Conservation (phyloP, 2,797 vertebrate genomes). For the Myotis findleyi region DNA sequence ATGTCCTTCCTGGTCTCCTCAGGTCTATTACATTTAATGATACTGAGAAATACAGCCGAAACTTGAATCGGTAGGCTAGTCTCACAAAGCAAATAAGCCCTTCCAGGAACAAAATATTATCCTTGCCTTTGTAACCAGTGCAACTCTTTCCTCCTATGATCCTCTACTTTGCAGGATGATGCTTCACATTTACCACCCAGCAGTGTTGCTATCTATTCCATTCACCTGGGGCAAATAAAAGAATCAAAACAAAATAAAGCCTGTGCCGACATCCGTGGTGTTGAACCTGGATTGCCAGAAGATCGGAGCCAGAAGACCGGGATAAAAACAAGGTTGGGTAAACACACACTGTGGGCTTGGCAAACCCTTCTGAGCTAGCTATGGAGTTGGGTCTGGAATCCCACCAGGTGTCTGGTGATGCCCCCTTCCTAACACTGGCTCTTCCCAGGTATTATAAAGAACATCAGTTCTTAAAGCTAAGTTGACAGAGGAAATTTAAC, state of each 20-base stretch:
- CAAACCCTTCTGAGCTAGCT: not conserved
- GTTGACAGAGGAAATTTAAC: not conserved
- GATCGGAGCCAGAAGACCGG: not conserved
- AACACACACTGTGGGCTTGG: not conserved
- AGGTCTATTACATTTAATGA: not conserved
- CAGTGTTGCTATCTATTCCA: not conserved
- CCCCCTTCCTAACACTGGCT: not conserved
- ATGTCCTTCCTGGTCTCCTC: not conserved
- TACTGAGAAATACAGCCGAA: not conserved
- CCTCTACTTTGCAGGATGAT: not conserved
- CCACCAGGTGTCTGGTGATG: not conserved
- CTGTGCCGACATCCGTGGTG: not conserved
- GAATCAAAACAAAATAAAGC: not conserved
- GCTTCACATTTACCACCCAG: not conserved
- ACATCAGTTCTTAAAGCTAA: not conserved
- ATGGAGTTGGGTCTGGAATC: not conserved
- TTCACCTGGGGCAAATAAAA: not conserved
- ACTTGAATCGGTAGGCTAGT: not conserved
- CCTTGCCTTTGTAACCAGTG: not conserved
- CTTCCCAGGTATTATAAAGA: not conserved
- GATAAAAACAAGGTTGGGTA: not conserved
- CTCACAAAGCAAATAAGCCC: conserved; percentile 5
- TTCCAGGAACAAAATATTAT: not conserved
- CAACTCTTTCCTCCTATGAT: not conserved
- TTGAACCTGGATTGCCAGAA: not conserved